Evolutionary conservation across 2,113 vertebrate genomes (phyloP).

Genomic region (Dromaius novaehollandiae): DNA sequence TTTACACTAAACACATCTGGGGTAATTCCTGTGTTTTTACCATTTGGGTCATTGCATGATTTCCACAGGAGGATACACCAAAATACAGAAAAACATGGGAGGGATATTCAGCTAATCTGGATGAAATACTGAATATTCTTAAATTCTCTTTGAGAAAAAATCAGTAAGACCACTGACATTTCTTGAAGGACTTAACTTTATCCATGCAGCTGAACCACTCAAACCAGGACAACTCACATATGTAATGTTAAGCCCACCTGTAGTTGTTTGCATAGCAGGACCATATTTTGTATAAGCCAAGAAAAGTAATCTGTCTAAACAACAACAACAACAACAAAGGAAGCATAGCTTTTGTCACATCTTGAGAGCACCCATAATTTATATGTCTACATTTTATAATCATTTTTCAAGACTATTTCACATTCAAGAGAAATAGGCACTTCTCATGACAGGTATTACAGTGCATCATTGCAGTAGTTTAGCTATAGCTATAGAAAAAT

Average conservation of each 20-base stretch:
- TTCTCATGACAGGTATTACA: neutral
- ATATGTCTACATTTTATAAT: neutral
- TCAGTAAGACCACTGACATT: neutral
- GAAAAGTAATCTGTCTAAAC: neutral
- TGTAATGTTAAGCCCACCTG: neutral
- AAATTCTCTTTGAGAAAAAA: neutral
- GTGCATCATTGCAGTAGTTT: neutral
- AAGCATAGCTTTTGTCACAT: neutral
- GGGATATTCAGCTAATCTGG: neutral
- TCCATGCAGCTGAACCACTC: neutral
- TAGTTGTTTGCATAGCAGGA: neutral
- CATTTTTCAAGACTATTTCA: slow-evolving; percentile 2
- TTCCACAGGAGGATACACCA: neutral
- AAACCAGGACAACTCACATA: neutral
- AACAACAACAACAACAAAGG: neutral
- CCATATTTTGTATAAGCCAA: neutral
- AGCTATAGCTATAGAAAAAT: neutral
- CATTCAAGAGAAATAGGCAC: neutral
- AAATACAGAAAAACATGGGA: neutral
- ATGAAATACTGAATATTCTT: neutral
- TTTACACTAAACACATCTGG: slow-evolving; percentile 25
- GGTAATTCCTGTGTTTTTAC: slow-evolving; percentile 16
- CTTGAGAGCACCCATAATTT: neutral
- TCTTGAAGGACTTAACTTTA: neutral
- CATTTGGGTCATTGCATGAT: neutral